Conservation (phyloP, 2,113 vertebrate genomes). For the Cottus gobio region DNA sequence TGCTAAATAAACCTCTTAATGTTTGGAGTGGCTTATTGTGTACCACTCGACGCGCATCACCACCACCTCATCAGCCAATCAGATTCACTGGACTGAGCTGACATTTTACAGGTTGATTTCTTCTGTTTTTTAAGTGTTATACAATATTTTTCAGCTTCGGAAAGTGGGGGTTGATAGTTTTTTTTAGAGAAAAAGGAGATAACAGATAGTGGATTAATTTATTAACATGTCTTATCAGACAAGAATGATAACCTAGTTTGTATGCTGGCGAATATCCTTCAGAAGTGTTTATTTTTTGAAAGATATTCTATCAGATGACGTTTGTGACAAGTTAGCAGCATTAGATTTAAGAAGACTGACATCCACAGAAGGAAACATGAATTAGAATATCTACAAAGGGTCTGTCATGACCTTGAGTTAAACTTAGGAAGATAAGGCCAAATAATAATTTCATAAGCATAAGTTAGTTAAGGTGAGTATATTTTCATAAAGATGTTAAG, state of each 20-base stretch:
- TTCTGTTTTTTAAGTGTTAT: constrained; percentile 10
- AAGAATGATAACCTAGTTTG: constrained; percentile 54
- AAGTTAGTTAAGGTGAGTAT: background rate
- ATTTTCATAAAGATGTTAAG: background rate
- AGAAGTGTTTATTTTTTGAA: constrained; percentile 26
- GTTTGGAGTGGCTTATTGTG: too few species aligned
- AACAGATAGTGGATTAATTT: constrained; percentile 69
- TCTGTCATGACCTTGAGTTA: constrained; percentile 17
- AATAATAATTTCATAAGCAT: constrained; percentile 23
- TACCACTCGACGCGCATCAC: constrained; percentile 33
- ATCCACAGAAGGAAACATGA: background rate
- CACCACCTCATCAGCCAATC: constrained; percentile 53
- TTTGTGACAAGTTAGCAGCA: background rate
- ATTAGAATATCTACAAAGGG: constrained; percentile 9
- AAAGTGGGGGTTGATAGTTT: too few species aligned
- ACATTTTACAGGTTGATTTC: constrained; percentile 27
- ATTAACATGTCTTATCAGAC: constrained; percentile 70
- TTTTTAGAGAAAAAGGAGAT: too few species aligned
- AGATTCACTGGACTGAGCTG: constrained; percentile 27
- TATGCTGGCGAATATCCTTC: constrained; percentile 30
- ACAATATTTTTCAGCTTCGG: too few species aligned
- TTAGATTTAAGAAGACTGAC: constrained; percentile 11
- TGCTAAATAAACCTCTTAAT: too few species aligned
- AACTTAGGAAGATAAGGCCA: constrained; percentile 11
- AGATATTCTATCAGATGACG: background rate